Evolutionary conservation across 2,888 invertebrate species (phyloP).

Genomic region (Pristionchus fissidentatus): DNA sequence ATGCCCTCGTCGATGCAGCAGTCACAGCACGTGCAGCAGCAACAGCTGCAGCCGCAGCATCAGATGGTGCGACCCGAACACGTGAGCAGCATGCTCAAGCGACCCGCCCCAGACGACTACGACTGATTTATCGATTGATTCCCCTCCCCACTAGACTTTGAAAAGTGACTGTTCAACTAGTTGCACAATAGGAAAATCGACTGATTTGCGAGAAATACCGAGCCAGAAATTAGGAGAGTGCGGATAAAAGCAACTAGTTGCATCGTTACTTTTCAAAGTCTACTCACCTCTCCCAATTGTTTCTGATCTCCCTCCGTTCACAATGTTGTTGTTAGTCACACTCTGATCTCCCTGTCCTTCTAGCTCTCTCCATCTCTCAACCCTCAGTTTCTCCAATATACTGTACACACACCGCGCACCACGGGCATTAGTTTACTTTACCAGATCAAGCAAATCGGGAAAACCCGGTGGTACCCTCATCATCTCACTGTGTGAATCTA

Average conservation of each 20-base stretch:
- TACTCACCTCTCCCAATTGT: not conserved
- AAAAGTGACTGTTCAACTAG: too few relatives aligned
- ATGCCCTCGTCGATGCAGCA: not conserved
- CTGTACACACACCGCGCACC: too few relatives aligned
- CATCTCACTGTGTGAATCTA: too few relatives aligned
- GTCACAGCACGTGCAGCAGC: constrained; percentile 2
- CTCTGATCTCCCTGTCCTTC: not conserved
- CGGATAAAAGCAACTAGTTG: too few relatives aligned
- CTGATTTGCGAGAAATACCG: too few relatives aligned
- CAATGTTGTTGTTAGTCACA: constrained; percentile 10
- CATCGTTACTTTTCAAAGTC: too few relatives aligned
- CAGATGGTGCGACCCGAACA: constrained; percentile 43
- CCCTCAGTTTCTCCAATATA: not conserved
- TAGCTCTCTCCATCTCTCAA: not conserved
- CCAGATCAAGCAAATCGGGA: too few relatives aligned
- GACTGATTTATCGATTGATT: constrained; percentile 18
- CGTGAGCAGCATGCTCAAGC: constrained; percentile 45
- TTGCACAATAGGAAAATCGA: too few relatives aligned
- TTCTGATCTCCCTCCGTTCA: constrained; percentile 12
- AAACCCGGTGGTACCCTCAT: too few relatives aligned
- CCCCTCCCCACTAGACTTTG: not conserved
- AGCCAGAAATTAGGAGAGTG: too few relatives aligned
- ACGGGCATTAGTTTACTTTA: too few relatives aligned
- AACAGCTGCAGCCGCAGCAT: not conserved
- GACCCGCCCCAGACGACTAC: constrained; percentile 49